These are phyloP conservation scores for Gnatocerus cornutus DNA, from an alignment of 2,888 invertebrate species.

Conservation along the genomic window DNA sequence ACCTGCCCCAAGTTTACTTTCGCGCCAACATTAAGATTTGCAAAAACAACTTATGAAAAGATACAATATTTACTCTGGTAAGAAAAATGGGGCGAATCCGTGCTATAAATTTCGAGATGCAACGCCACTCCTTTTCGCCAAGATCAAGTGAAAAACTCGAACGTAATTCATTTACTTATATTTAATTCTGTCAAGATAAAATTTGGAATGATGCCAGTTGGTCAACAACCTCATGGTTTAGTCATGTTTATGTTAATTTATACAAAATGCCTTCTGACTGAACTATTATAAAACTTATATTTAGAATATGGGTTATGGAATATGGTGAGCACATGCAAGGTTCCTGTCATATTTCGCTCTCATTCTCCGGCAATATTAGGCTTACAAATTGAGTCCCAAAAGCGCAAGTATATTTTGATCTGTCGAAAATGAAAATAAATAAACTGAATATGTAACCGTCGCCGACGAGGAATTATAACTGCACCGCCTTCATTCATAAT, in stretches of 20 bases:
- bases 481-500: constrained; percentile 6
- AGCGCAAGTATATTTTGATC: too few relatives aligned
- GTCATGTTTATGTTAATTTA: constrained; percentile 49
- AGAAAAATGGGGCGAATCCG: too few relatives aligned
- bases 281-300: constrained; percentile 39
- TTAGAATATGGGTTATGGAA: constrained; percentile 40
- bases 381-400: background rate
- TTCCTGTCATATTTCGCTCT: constrained; percentile 31
- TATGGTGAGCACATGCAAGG: constrained; percentile 39
- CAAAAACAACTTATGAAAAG: constrained; percentile 10
- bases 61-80: background rate
- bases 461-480: too few relatives aligned
- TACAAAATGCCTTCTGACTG: constrained; percentile 43
- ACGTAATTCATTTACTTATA: constrained; percentile 13
- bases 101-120: too few relatives aligned
- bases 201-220: constrained; percentile 48
- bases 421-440: too few relatives aligned
- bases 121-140: background rate
- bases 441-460: too few relatives aligned
- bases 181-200: constrained; percentile 44
- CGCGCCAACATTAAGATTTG: background rate
- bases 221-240: constrained; percentile 49
- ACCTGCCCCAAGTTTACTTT: background rate
- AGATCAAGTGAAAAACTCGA: background rate
- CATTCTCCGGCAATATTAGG: background rate